Percentiles rank a stretch among this genome's conserved stretches.
Evolutionary conservation across 2,113 vertebrate genomes (phyloP).

Genomic region (Epinephelus cyanopodus): DNA sequence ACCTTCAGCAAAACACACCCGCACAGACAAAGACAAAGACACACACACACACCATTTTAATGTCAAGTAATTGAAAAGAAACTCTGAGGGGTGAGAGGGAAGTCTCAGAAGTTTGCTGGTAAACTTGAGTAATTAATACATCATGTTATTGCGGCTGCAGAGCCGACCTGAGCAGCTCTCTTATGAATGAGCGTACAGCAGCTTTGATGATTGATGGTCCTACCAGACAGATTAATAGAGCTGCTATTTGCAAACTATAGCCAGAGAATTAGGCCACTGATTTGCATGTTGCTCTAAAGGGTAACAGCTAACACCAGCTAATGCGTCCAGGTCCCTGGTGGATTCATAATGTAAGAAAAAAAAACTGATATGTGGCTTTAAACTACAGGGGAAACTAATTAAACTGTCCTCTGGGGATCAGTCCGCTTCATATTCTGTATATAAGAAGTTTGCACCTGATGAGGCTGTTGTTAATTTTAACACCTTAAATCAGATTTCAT

Average conservation of each 20-base stretch:
- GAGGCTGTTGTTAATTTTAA: slow-evolving; percentile 15
- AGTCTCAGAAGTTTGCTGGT: slow-evolving; percentile 20
- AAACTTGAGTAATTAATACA: slow-evolving; percentile 58
- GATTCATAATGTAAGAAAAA: background rate
- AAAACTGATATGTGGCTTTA: background rate
- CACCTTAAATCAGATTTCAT: background rate
- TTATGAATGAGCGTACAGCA: slow-evolving; percentile 27
- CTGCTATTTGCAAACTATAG: slow-evolving; percentile 52
- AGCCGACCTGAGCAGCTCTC: slow-evolving; percentile 43
- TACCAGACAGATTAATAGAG: slow-evolving; percentile 54
- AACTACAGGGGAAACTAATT: slow-evolving; percentile 10
- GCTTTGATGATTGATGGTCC: slow-evolving; percentile 58
- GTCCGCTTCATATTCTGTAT: background rate
- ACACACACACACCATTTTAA: background rate
- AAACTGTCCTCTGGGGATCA: background rate
- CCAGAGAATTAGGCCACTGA: slow-evolving; percentile 57
- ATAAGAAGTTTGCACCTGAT: background rate
- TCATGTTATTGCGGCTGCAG: slow-evolving; percentile 20
- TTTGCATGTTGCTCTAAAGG: slow-evolving; percentile 67
- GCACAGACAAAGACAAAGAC: background rate
- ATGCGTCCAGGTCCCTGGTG: slow-evolving; percentile 4
- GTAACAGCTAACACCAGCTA: slow-evolving; percentile 25
- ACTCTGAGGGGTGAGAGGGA: background rate
- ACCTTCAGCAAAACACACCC: background rate
- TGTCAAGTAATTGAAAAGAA: slow-evolving; percentile 14